A percentile compares a stretch with the other conserved stretches of the same genome.
phyloP scores from a whole-genome alignment of 2,888 invertebrate species.

The Amblyjoppa proteus region DNA sequence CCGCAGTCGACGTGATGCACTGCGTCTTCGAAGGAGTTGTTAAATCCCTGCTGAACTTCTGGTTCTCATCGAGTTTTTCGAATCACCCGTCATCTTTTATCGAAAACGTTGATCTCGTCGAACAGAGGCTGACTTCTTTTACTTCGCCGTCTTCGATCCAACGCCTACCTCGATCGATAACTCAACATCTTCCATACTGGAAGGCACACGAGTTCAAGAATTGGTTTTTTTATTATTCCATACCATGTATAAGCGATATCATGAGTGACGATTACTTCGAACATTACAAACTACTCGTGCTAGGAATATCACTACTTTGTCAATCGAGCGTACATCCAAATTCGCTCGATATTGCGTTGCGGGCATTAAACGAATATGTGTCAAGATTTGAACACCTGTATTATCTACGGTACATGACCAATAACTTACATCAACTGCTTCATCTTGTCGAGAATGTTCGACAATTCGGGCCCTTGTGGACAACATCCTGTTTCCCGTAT shows the following conservation, averaged over 20 bases:
- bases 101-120: slow-evolving; percentile 8
- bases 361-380: not conserved
- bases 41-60: slow-evolving; percentile 4
- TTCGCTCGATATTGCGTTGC: not conserved
- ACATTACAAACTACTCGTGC: not conserved
- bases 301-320: not conserved
- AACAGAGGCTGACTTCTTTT: slow-evolving; percentile 9
- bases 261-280: not conserved
- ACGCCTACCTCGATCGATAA: slow-evolving; percentile 33
- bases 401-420: not conserved
- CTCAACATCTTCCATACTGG: slow-evolving; percentile 15
- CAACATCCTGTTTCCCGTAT: slow-evolving; percentile 1
- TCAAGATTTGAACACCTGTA: not conserved
- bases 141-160: slow-evolving; percentile 39
- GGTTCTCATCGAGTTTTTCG: not conserved
- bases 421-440: not conserved
- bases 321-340: not conserved
- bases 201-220: slow-evolving; percentile 41
- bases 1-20: slow-evolving; percentile 39
- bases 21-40: slow-evolving; percentile 41
- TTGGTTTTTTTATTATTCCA: slow-evolving; percentile 45
- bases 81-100: slow-evolving; percentile 22
- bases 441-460: not conserved
- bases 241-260: slow-evolving; percentile 6
- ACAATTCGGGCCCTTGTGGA: not conserved